Evolutionary conservation across 2,888 invertebrate genomes (phyloP), one percentile per base, ranked within the genome.

Genomic region (Brachyptera risi): DNA sequence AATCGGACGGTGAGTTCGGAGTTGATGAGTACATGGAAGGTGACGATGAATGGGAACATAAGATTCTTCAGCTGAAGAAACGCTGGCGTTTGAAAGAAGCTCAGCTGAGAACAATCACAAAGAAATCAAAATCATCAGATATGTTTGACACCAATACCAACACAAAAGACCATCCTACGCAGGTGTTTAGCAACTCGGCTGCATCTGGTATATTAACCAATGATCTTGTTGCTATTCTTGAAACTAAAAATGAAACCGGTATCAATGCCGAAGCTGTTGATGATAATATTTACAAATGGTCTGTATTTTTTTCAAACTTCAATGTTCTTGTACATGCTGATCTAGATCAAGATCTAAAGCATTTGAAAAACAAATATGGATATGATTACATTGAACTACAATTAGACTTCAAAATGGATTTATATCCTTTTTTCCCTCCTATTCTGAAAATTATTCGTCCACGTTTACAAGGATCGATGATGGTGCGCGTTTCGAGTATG

Each of bases 351-450:
- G 74, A 75, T 60, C 63, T 75, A 11, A 27, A 50, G 26, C 65
- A 68, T 27, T 63, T 73, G 4, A 63, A 71, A 26, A 51, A 63
- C 58, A 64, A 65, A 35, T 72, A 69, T 68, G 72, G 71, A 3
- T 74, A 73, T 66, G 67, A 71, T 56, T 71, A 70, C 63, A 72
- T 75, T 44, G 72, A 75, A 63, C 67, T 75, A 38, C 71, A 74
- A 60, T 68, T 75, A 67, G 72, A 71, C 47, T 75, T 75, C 67
- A 69, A 72, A 19, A 73, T 74, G 65, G 73, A 74, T 66, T 65
- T 74, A 19, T 74, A 73, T 64, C 74, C 74, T n/a, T 74, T 73
- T 65, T 74, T 73, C 65, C 74, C 74, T 42, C 74, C 74, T 1
- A 62, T 72, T 2, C 70, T 74, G 7, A 71, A 71, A 63, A 71